Base-by-base conservation (phyloP, 2,888 invertebrate genomes). In the Euclidia mi region DNA sequence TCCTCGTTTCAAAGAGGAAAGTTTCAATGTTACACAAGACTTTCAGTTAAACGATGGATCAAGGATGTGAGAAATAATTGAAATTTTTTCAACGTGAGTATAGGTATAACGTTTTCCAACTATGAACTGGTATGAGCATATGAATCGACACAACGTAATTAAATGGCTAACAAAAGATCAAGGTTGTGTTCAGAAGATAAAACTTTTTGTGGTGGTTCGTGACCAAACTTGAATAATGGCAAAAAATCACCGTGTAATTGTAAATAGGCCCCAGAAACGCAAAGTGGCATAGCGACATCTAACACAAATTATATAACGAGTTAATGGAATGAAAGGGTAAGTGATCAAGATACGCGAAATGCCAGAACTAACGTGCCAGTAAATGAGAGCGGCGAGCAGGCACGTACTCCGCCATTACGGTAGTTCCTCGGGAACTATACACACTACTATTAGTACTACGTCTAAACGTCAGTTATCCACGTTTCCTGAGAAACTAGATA, bases 101-200 rank as follows among this genome's bases (percentile, higher is more conserved):
- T 20, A 45, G 66, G 69, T 74, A 75, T 73, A 76, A 76, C 60
- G 67, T 70, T 65, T 67, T 69, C 65, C 69, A 76, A 76, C 78
- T 31, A 17, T 31, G 17, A 17, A 11, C 11, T 17, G 12, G 35
- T 55, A 75, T 79, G 77, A 79, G 79, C 75, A 76, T 77, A 79
- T 80, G 74, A 76, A 79, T 81, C 79, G 71, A 71, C 77, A 66
- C 81, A 82, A 83, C 76, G 81, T 90, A 90, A 90, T 89, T 90
- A 90, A 91, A 90, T 90, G 84, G 77, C 86, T 79, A 85, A 89
- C 87, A 88, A 87, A 89, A 92, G 89, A 89, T 91, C 92, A 94
- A 94, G 94, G 94, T 82, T 88, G 81, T 78, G 68, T 71, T 82
- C 75, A 71, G 77, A 76, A 87, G 89, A 89, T 91, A 89, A 84